Conservation (phyloP, 2,113 vertebrate genomes). For the Tachysurus fulvidraco region DNA sequence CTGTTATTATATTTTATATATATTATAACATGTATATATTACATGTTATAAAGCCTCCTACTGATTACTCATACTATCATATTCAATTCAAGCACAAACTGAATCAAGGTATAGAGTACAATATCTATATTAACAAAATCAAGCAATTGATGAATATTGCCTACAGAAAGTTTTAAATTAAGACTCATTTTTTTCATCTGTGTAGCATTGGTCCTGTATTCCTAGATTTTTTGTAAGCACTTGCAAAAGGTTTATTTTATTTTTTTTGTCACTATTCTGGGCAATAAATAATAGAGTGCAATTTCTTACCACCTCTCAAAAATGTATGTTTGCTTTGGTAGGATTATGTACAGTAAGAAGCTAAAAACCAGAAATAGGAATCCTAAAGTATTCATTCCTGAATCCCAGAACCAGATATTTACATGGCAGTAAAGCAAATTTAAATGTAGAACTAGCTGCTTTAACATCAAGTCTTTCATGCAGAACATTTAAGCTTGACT, state of each 20-base stretch:
- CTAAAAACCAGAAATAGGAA: neutral
- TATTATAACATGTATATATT: too few relatives aligned
- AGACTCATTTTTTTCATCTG: neutral
- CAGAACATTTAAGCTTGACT: neutral
- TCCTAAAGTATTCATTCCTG: neutral
- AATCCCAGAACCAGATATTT: neutral
- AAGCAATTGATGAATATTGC: neutral
- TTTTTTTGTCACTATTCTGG: neutral
- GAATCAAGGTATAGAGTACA: neutral
- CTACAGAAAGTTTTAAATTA: neutral
- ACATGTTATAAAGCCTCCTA: neutral
- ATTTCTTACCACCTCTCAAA: neutral
- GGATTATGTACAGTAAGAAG: neutral
- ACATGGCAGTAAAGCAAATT: neutral
- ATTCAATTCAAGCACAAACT: neutral
- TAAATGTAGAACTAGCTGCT: neutral
- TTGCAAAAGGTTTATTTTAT: neutral
- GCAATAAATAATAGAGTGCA: neutral
- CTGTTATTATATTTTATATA: too few relatives aligned
- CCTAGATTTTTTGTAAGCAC: neutral
- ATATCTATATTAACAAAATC: neutral
- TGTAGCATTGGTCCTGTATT: neutral
- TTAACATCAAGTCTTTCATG: neutral
- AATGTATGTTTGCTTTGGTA: neutral
- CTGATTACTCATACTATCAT: neutral